Percentiles rank a stretch among this genome's conserved stretches.
Evolutionary conservation across 2,113 vertebrate genomes (phyloP).

Genomic region (Engraulis encrasicolus): DNA sequence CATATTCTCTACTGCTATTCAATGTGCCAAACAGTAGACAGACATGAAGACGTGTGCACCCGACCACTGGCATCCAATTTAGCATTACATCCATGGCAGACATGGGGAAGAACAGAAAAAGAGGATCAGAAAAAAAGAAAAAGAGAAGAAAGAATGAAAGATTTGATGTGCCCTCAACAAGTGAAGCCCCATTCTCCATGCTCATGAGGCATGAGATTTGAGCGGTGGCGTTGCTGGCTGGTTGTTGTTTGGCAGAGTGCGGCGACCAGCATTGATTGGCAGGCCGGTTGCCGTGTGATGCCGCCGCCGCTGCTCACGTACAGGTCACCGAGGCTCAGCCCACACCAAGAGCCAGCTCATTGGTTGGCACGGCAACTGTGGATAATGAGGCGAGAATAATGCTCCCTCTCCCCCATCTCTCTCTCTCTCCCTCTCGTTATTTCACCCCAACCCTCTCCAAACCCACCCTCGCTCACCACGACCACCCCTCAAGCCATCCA

Average conservation of each 20-base stretch:
- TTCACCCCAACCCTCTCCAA: no score
- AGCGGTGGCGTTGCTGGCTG: no score
- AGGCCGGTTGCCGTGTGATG: constrained; percentile 16
- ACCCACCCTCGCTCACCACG: no score
- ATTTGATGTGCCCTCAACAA: constrained; percentile 19
- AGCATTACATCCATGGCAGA: no score
- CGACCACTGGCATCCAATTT: background rate
- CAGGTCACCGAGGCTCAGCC: constrained; percentile 42
- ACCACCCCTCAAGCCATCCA: constrained; percentile 30
- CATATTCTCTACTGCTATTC: no score
- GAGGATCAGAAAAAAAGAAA: no score
- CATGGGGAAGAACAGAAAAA: background rate
- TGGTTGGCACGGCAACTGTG: constrained; percentile 66
- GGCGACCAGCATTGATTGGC: constrained; percentile 20
- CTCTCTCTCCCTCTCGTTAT: no score
- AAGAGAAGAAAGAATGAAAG: constrained; percentile 12
- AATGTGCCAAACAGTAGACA: no score
- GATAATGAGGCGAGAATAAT: constrained; percentile 59
- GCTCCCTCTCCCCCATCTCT: constrained; percentile 31
- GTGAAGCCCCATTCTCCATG: background rate
- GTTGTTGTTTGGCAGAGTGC: background rate
- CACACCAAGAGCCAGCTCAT: constrained; percentile 48
- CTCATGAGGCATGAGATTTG: constrained; percentile 23
- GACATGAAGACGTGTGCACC: background rate
- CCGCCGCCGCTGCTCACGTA: background rate